Conservation (phyloP, 2,113 vertebrate genomes). For the Chitala chitala region DNA sequence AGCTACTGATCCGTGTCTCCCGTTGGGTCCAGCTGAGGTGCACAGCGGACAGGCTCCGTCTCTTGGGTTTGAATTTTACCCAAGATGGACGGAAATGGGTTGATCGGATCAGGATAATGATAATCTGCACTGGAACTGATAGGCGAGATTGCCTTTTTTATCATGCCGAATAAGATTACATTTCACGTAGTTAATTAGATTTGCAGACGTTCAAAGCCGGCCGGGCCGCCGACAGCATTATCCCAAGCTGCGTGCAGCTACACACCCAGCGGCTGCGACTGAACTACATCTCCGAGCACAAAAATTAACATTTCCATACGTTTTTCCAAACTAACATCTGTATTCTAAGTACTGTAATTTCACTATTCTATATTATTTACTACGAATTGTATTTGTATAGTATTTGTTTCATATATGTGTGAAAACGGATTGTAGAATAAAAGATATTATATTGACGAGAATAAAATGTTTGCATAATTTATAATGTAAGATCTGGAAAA, state of each 20-base stretch:
- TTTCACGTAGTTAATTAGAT: constrained; percentile 3
- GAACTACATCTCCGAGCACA: not conserved
- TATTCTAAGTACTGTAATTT: too few relatives aligned
- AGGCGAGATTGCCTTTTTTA: not conserved
- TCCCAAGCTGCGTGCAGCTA: not conserved
- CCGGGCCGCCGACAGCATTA: not conserved
- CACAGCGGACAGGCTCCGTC: not conserved
- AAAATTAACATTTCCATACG: not conserved
- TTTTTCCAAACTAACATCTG: not conserved
- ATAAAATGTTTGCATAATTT: not conserved
- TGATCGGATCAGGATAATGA: not conserved
- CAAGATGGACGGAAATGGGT: not conserved
- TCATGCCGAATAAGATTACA: not conserved
- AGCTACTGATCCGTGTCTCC: not conserved
- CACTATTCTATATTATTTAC: too few relatives aligned
- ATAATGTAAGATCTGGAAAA: not conserved
- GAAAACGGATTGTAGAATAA: too few relatives aligned
- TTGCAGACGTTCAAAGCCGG: not conserved
- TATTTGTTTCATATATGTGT: too few relatives aligned
- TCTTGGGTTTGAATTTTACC: not conserved
- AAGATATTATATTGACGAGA: not conserved
- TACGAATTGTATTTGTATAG: too few relatives aligned
- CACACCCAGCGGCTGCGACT: not conserved
- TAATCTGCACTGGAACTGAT: not conserved
- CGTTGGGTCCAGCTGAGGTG: constrained; percentile 1